These are phyloP conservation scores for Brachionus asplanchnoidis DNA, from an alignment of 1,140 invertebrate species.

Conservation along the genomic window DNA sequence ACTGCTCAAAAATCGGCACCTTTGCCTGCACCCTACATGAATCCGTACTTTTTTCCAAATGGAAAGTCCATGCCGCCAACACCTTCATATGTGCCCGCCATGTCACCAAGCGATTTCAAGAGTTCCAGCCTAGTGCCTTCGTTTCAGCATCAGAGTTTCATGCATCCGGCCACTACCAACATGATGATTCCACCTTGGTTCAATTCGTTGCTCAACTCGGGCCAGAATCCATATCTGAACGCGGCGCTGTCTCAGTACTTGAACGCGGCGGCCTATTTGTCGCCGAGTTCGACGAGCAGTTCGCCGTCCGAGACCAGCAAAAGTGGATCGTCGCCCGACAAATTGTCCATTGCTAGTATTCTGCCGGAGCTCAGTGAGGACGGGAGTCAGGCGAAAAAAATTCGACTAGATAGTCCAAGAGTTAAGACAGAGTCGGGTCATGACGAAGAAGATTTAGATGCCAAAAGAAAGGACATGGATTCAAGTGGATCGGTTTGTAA, in stretches of 20 bases:
- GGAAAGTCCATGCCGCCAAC: not conserved
- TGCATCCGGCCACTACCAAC: not conserved
- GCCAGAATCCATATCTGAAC: slow-evolving; percentile 8
- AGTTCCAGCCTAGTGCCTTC: not conserved
- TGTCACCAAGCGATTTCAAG: slow-evolving; percentile 2
- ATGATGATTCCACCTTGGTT: slow-evolving; percentile 37
- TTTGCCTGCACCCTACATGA: not conserved
- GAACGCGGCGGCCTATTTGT: slow-evolving; percentile 17
- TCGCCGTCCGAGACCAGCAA: not conserved
- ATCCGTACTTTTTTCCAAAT: not conserved
- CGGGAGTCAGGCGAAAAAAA: not conserved
- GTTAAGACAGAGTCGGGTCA: not conserved
- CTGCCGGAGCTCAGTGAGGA: not conserved
- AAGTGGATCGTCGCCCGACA: not conserved
- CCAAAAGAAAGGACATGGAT: not conserved
- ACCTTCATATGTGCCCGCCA: not conserved
- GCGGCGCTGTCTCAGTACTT: slow-evolving; percentile 35
- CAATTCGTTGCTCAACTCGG: not conserved
- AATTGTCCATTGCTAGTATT: slow-evolving; percentile 22
- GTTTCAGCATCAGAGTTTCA: slow-evolving; percentile 16
- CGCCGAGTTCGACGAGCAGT: slow-evolving; percentile 14
- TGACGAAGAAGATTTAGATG: not conserved
- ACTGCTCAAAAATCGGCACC: not conserved
- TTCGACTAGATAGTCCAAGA: not conserved
- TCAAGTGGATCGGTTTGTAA: not conserved